Conservation (phyloP, 2,113 vertebrate species). For the Tragelaphus buxtoni region DNA sequence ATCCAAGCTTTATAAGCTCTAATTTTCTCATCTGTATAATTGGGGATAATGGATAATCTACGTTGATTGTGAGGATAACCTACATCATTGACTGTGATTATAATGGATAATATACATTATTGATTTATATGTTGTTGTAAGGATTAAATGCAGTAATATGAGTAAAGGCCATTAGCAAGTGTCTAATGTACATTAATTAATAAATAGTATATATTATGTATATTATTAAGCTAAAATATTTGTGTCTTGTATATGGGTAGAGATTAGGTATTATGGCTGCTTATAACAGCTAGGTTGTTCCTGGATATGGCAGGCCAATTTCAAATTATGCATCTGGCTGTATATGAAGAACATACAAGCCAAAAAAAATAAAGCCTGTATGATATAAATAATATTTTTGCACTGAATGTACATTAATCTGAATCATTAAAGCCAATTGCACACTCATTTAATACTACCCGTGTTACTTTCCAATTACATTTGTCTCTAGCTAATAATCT, state of each 20-base stretch:
- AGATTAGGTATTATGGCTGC: neutral
- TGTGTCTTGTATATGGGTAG: neutral
- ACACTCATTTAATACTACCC: constrained; percentile 17
- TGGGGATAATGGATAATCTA: neutral
- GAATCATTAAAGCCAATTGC: neutral
- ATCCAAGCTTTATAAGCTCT: neutral
- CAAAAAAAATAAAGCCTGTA: neutral
- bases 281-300: neutral
- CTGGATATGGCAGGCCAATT: neutral
- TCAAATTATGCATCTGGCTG: neutral
- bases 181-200: neutral
- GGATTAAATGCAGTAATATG: neutral
- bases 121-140: neutral
- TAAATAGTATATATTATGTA: neutral
- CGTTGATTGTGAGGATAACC: neutral
- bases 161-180: neutral
- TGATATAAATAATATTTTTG: neutral
- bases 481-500: constrained; percentile 31
- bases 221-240: neutral
- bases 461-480: neutral
- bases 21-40: neutral
- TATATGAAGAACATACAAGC: neutral
- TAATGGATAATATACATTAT: neutral
- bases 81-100: neutral
- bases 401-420: neutral